phyloP scores from a whole-genome alignment of 2,888 invertebrate species.

The Nemoura dubitans region DNA sequence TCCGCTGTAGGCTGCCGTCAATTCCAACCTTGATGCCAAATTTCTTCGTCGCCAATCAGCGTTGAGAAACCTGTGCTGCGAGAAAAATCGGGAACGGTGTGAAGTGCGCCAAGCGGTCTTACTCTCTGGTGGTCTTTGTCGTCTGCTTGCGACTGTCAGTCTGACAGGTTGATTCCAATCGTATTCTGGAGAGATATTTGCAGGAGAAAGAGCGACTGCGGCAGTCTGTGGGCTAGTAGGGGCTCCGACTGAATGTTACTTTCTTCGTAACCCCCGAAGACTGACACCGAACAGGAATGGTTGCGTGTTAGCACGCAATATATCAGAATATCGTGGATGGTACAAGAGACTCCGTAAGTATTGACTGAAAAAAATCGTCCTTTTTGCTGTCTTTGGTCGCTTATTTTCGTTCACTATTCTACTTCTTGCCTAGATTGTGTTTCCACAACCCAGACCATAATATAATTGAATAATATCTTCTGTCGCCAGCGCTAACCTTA shows the following conservation, averaged over 20 bases:
- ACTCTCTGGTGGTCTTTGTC: neutral
- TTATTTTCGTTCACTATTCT: too few relatives aligned
- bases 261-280: neutral
- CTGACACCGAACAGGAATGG: slow-evolving; percentile 16
- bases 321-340: neutral
- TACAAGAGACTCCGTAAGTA: slow-evolving; percentile 13
- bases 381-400: too few relatives aligned
- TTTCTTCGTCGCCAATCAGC: neutral
- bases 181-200: too few relatives aligned
- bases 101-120: neutral
- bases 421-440: too few relatives aligned
- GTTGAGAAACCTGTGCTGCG: neutral
- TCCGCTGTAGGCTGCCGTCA: neutral
- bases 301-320: slow-evolving; percentile 35
- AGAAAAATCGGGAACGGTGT: neutral
- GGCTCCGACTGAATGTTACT: neutral
- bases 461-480: too few relatives aligned
- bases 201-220: slow-evolving; percentile 10
- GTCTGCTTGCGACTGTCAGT: slow-evolving; percentile 32
- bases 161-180: slow-evolving; percentile 2
- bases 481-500: too few relatives aligned
- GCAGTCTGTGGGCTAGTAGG: neutral
- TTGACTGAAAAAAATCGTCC: too few relatives aligned
- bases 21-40: neutral
- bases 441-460: too few relatives aligned